Evolutionary conservation across 2,888 invertebrate genomes (phyloP), one percentile per base, ranked within the genome.

Genomic region (Polietes domitor): DNA sequence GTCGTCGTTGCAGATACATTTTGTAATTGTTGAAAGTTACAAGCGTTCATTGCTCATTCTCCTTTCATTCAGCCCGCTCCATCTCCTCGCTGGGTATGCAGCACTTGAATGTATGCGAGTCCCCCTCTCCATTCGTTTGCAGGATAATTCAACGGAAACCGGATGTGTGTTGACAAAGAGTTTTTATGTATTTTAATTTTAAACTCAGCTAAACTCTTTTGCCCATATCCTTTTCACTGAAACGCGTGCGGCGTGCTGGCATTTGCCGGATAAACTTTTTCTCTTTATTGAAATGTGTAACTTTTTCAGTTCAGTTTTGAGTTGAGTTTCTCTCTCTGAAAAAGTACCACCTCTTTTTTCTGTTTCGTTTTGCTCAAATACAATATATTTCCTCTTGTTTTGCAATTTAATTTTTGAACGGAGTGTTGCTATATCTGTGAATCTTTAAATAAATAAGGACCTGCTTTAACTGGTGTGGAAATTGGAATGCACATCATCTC

Each of bases 61-160:
- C 24, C 6, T 41, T 41, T 55, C 12, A 2, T 24, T 50, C 50
- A 2, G 24, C 12, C 6, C 5, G 12, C 24, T 7, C 55, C 15
- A 4, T 41, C 41, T 2, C 7, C 7, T 3, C 7, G 32, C 32
- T 7, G 47, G 50, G 3, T 10, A 26, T 26, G 4, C 9, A 32
- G 7, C 63, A 63, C 32, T 55, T 55, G 53, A 21, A 21, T 63
- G 28, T 32, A 32, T 32, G 63, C 3, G 58, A 28, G 58, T 58
- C n/a, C 2, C 28, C 2, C 9, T 0, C 17, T 63, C 15, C 5
- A 28, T 26, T 55, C 6, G 32, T 63, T 63, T 21, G 28, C 71
- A 37, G 75, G 55, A 78, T 71, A 72, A 75, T 72, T 75, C 24
- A 82, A 75, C 63, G 71, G 76, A 73, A 76, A 76, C 43, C 75